Evolutionary conservation across 35 echinoderm and acorn worm species (phyloP).

Genomic region (Nesometra sesokonis): DNA sequence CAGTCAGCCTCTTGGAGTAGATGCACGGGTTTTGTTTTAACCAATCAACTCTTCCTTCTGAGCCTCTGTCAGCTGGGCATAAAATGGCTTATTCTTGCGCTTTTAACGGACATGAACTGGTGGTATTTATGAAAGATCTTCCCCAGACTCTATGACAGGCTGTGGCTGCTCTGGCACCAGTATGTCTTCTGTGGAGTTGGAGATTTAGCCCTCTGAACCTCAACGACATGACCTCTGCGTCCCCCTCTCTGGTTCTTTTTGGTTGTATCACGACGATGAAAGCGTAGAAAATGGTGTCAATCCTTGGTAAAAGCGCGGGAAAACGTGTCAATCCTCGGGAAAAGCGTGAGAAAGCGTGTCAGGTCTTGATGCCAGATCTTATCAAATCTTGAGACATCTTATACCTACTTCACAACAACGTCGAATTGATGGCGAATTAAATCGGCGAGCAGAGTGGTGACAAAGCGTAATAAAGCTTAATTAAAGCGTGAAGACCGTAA

Average conservation of each 20-base stretch:
- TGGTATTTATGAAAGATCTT: conserved; percentile 16
- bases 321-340: not conserved
- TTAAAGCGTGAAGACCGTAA: too few relatives aligned
- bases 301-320: not conserved
- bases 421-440: too few relatives aligned
- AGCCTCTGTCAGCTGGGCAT: conserved; percentile 27
- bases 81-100: conserved; percentile 34
- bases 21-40: conserved; percentile 31
- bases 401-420: too few relatives aligned
- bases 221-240: conserved; percentile 27
- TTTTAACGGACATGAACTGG: conserved; percentile 18
- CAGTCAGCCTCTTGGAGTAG: conserved; percentile 36
- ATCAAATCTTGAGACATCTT: too few relatives aligned
- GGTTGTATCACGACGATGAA: conserved; percentile 20
- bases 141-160: conserved; percentile 19
- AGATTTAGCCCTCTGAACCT: conserved; percentile 26
- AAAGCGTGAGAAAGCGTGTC: not conserved
- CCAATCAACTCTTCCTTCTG: conserved; percentile 38
- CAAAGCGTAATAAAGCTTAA: too few relatives aligned
- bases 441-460: too few relatives aligned
- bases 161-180: conserved; percentile 39
- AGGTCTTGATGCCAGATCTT: too few relatives aligned
- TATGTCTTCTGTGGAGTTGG: conserved; percentile 35
- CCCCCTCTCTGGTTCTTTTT: conserved; percentile 28
- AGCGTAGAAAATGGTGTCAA: not conserved